Evolutionary conservation across 2,888 invertebrate genomes (phyloP).

Genomic region (Diaprepes abbreviatus): DNA sequence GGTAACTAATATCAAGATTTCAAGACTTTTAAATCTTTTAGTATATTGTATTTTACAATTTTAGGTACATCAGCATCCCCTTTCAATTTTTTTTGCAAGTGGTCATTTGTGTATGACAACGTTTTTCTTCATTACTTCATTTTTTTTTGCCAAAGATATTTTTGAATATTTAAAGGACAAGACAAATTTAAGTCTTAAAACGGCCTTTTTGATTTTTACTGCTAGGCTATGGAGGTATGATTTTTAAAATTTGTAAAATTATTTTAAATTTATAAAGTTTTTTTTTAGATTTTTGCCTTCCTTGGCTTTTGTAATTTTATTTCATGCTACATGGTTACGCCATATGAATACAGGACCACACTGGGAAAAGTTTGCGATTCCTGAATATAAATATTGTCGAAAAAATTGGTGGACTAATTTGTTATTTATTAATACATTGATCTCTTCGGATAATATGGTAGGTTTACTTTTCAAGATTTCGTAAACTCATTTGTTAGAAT

Average conservation of each 20-base stretch:
- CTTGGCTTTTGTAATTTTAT: constrained; percentile 79
- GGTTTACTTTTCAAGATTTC: no score
- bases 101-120: constrained; percentile 44
- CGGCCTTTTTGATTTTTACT: not conserved
- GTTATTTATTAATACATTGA: constrained; percentile 81
- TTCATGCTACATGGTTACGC: constrained; percentile 80
- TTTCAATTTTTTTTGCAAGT: constrained; percentile 28
- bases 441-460: constrained; percentile 62
- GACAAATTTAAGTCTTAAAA: constrained; percentile 27
- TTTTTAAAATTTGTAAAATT: not conserved
- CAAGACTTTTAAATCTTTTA: no score
- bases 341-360: constrained; percentile 81
- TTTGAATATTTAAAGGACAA: constrained; percentile 32
- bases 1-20: no score
- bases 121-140: constrained; percentile 42
- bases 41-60: no score
- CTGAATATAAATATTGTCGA: constrained; percentile 73
- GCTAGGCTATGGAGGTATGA: constrained; percentile 5
- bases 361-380: constrained; percentile 75
- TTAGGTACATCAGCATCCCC: constrained; percentile 28
- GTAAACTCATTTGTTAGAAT: no score
- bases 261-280: not conserved
- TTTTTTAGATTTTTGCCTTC: no score
- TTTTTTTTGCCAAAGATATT: constrained; percentile 29
- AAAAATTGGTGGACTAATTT: constrained; percentile 82